Evolutionary conservation across 2,113 vertebrate species (phyloP).

Genomic region (Anguilla rostrata): DNA sequence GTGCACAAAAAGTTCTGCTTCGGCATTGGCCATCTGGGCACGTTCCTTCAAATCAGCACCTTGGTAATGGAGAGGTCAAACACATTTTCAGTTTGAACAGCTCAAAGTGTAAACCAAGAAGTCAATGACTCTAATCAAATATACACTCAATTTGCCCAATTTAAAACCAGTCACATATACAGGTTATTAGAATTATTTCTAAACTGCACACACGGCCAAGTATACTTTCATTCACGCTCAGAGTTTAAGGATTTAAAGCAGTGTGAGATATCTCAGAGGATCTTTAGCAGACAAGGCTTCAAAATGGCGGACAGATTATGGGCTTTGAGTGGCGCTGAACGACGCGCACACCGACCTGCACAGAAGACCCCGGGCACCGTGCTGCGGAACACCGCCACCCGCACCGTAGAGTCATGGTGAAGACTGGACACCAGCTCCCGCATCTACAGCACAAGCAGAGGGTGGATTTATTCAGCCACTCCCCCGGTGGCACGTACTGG

Average conservation of each 20-base stretch:
- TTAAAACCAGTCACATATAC: background rate
- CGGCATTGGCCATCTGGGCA: conserved; percentile 76
- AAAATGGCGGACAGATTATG: background rate
- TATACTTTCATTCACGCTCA: no score
- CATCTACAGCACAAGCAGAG: conserved; percentile 65
- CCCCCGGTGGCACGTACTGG: background rate
- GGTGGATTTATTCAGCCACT: background rate
- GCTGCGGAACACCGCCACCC: conserved; percentile 86
- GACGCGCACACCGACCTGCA: conserved; percentile 75
- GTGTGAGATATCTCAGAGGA: background rate
- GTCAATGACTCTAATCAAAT: background rate
- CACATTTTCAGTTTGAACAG: background rate
- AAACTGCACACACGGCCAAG: background rate
- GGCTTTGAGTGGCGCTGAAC: background rate
- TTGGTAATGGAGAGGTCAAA: conserved; percentile 42
- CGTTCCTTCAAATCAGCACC: conserved; percentile 95
- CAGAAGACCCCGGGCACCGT: conserved; percentile 87
- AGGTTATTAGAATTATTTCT: no score
- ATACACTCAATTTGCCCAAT: background rate
- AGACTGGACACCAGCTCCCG: conserved; percentile 73
- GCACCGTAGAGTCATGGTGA: conserved; percentile 68
- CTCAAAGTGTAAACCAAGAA: background rate
- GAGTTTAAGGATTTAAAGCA: no score
- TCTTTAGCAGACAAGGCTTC: background rate
- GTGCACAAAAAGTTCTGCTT: conserved; percentile 83